Base-by-base conservation (phyloP, 2,888 invertebrate species). In the Pseudeuparius sepicola region DNA sequence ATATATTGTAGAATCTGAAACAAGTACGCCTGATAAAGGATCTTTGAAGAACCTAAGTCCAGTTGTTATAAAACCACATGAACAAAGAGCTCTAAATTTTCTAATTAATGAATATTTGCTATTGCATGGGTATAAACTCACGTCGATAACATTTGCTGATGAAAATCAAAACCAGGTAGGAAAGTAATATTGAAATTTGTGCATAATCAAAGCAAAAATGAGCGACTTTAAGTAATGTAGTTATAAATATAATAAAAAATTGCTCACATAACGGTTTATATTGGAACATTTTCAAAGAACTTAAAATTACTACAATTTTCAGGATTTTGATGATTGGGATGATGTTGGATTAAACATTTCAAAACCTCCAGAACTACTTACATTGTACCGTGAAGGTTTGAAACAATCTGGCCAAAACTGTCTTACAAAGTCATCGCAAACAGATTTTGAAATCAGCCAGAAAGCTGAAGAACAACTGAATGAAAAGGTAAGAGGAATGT, bases 281-380 rank as follows among this genome's bases (percentile, higher is more conserved):
- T n/a, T n/a, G n/a, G n/a, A n/a, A n/a, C n/a, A n/a, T n/a, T n/a
- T n/a, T n/a, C n/a, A n/a, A n/a, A n/a, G n/a, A n/a, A n/a, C n/a
- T n/a, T n/a, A n/a, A n/a, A n/a, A n/a, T n/a, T n/a, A n/a, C n/a
- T 31, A 13, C 23, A 18, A 37, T 24, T 26, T 29, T 10, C 48
- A 80, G 76, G 86, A 87, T 61, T 86, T 87, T 65, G 87, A 88
- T 63, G 85, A 87, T 56, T 89, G 89, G 89, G 86, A 88, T 60
- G 88, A 88, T 64, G 87, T 89, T 9, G 88, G 89, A 1, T 65
- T 89, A 25, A 88, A 89, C 57, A 81, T 85, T 60, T 73, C 85
- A 1, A 76, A 84, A 49, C 88, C 87, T 14, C 74, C 80, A 1
- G 79, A 80, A 46, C 61, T 89, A 17, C 61, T 86, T 9, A 71